Conservation (phyloP, 2,797 vertebrate species). For the Dermochelys coriacea region DNA sequence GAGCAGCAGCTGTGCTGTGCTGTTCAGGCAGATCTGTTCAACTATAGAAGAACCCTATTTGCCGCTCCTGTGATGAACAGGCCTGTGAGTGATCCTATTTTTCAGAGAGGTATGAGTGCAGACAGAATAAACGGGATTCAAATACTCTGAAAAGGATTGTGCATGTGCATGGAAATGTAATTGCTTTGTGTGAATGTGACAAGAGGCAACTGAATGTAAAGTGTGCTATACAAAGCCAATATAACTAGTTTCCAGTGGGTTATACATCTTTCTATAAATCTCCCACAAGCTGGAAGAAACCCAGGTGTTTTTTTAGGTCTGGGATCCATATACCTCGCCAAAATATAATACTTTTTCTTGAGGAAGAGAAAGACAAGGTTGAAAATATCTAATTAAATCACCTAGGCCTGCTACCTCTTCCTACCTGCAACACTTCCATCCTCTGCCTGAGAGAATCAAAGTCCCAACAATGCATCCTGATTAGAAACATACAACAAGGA, state of each 20-base stretch:
- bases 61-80: conserved; percentile 10
- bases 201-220: background rate
- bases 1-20: background rate
- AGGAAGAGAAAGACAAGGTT: background rate
- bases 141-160: conserved; percentile 24
- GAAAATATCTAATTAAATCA: background rate
- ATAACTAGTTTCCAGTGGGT: background rate
- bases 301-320: background rate
- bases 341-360: background rate
- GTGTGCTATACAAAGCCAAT: background rate
- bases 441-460: background rate
- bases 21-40: conserved; percentile 17
- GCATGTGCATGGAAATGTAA: conserved; percentile 42
- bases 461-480: background rate
- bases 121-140: conserved; percentile 42
- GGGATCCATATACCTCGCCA: background rate
- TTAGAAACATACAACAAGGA: background rate
- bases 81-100: background rate
- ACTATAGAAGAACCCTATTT: background rate
- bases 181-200: conserved; percentile 33
- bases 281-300: background rate
- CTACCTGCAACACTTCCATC: background rate
- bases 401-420: background rate
- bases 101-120: background rate
- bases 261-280: background rate